Conservation (phyloP, 2,113 vertebrate genomes). For the Tupaia chinensis region DNA sequence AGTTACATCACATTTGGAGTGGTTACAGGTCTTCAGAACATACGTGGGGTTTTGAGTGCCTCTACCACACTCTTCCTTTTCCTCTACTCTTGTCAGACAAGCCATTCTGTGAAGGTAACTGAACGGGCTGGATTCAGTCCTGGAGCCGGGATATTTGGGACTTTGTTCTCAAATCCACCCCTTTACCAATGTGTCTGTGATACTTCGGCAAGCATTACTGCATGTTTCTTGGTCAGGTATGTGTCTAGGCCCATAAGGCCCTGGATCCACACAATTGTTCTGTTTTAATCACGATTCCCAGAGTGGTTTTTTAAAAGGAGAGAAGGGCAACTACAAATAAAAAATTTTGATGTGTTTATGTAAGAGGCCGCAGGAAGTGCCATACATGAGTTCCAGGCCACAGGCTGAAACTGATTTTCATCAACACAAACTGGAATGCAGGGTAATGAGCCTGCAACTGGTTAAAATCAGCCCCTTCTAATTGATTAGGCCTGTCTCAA, state of each 20-base stretch:
- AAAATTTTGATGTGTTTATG: conserved; percentile 86
- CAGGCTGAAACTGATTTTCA: conserved; percentile 86
- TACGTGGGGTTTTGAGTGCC: neutral
- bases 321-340: conserved; percentile 84
- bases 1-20: conserved; percentile 31
- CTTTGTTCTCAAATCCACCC: conserved; percentile 35
- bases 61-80: neutral
- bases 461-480: conserved; percentile 88
- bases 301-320: conserved; percentile 81
- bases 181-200: conserved; percentile 38
- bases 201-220: conserved; percentile 62
- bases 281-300: conserved; percentile 81
- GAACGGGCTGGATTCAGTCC: conserved; percentile 63
- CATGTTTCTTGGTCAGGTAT: conserved; percentile 21
- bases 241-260: conserved; percentile 71
- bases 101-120: conserved; percentile 51
- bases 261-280: conserved; percentile 59
- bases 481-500: conserved; percentile 86
- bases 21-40: conserved; percentile 31
- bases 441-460: conserved; percentile 87
- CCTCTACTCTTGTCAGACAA: conserved; percentile 20
- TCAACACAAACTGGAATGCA: conserved; percentile 86
- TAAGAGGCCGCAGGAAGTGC: conserved; percentile 85
- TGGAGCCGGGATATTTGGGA: conserved; percentile 59
- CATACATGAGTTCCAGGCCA: conserved; percentile 87